phyloP scores from a whole-genome alignment of 2,797 vertebrate species.

The Graptemys geographica region DNA sequence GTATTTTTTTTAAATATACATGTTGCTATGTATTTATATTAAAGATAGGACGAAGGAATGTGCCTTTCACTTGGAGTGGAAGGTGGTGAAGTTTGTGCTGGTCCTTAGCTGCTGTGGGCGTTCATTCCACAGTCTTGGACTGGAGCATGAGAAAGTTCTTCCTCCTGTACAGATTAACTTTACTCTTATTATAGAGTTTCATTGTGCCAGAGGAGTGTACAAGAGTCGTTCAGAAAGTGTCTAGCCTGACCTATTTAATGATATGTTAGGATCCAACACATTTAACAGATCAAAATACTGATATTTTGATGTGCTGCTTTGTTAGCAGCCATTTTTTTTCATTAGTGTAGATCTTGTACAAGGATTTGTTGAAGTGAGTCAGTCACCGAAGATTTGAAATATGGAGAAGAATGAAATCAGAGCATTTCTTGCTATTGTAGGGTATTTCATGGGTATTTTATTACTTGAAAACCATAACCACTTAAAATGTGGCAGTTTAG shows the following conservation, averaged over 20 bases:
- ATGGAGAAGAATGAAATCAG: too few species aligned
- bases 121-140: neutral
- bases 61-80: neutral
- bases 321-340: neutral
- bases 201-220: neutral
- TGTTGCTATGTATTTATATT: neutral
- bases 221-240: neutral
- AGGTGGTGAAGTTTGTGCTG: neutral
- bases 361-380: neutral
- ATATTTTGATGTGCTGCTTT: neutral
- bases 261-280: neutral
- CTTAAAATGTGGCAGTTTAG: slow-evolving; percentile 34
- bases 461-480: slow-evolving; percentile 46
- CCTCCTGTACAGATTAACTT: neutral
- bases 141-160: neutral
- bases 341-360: neutral
- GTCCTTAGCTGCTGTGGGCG: neutral
- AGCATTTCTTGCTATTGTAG: neutral
- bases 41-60: neutral
- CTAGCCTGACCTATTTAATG: neutral
- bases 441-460: neutral
- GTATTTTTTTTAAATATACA: neutral
- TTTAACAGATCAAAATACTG: neutral
- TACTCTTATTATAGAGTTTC: neutral
- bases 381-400: neutral